Conservation (phyloP, 2,797 vertebrate genomes). For the Brotogeris chrysoptera region DNA sequence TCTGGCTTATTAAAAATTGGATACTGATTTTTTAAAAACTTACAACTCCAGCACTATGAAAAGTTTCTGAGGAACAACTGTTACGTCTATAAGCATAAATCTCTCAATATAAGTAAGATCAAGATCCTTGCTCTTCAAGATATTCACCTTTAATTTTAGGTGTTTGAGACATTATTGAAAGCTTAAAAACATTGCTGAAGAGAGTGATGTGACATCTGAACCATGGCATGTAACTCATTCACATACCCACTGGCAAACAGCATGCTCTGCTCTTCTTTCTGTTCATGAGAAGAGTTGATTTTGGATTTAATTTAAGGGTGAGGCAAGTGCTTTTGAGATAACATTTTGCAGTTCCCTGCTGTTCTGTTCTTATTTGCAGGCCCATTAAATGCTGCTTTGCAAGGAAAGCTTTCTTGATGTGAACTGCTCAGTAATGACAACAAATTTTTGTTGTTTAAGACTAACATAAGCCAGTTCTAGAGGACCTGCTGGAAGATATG, state of each 20-base stretch:
- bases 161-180: neutral
- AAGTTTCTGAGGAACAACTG: neutral
- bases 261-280: neutral
- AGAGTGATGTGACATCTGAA: conserved; percentile 1
- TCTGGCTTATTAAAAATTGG: neutral
- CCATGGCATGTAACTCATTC: neutral
- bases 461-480: neutral
- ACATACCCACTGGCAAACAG: neutral
- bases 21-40: neutral
- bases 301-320: conserved; percentile 29
- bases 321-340: conserved; percentile 29
- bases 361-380: conserved; percentile 6
- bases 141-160: conserved; percentile 26
- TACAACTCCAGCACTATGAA: neutral
- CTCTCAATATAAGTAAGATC: neutral
- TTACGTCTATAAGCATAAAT: neutral
- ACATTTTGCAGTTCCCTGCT: conserved; percentile 8
- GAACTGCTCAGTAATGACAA: neutral
- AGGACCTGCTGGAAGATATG: neutral
- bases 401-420: neutral
- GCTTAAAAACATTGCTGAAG: conserved; percentile 11
- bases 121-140: neutral
- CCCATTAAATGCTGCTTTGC: neutral
- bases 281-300: neutral
- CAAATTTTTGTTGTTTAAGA: neutral